Conservation (phyloP, 2,888 invertebrate genomes). For the Coenonympha glycerion region DNA sequence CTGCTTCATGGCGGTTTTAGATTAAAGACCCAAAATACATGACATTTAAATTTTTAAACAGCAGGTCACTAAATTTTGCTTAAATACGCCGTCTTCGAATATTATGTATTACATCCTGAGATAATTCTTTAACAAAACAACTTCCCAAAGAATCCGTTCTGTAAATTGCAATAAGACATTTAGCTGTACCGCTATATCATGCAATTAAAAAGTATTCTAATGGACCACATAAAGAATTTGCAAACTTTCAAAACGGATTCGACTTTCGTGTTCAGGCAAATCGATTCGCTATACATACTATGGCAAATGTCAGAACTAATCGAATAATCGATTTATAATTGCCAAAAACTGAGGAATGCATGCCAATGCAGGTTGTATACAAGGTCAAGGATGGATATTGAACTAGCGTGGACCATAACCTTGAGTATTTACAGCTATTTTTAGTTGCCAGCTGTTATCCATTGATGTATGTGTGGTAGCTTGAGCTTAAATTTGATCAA, state of each 20-base stretch:
- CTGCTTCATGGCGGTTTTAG: no score
- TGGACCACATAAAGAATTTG: neutral
- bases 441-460: neutral
- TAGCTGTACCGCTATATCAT: no score
- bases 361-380: conserved; percentile 11
- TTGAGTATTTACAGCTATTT: conserved; percentile 2
- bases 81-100: no score
- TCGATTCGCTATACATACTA: conserved; percentile 26
- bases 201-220: neutral
- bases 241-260: conserved; percentile 18
- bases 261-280: conserved; percentile 22
- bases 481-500: no score
- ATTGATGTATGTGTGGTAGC: no score
- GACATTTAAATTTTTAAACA: no score
- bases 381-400: conserved; percentile 21
- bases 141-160: no score
- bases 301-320: conserved; percentile 26
- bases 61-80: no score
- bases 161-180: neutral
- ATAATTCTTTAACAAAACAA: no score
- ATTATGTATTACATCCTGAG: neutral
- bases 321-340: conserved; percentile 24
- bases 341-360: conserved; percentile 25
- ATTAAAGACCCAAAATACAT: no score
- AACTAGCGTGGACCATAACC: conserved; percentile 4